Percentiles rank a stretch among this genome's conserved stretches.
Conservation (phyloP, 2,888 invertebrate genomes). For the Sepiola atlantica region DNA sequence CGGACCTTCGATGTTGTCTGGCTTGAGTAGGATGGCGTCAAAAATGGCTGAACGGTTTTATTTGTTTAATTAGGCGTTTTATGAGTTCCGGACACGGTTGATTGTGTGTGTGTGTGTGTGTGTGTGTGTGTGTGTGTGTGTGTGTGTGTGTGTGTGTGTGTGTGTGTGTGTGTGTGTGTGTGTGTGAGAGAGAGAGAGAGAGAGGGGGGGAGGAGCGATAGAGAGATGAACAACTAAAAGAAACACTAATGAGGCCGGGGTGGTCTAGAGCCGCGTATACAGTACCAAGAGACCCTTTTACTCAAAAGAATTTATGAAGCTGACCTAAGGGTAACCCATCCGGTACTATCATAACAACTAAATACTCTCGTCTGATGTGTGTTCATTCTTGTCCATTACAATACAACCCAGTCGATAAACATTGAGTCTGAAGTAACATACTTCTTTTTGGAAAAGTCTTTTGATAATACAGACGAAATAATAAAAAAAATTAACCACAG, state of each 20-base stretch:
- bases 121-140: not conserved
- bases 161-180: no score
- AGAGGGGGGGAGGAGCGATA: no score
- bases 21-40: not conserved
- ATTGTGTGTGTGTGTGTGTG: no score
- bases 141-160: no score
- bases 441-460: no score
- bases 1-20: not conserved
- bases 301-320: not conserved
- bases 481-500: no score
- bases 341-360: not conserved
- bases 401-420: not conserved
- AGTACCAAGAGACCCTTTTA: not conserved
- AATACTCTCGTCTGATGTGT: not conserved
- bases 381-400: not conserved
- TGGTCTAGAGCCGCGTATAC: not conserved
- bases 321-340: not conserved
- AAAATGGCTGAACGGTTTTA: not conserved
- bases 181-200: no score
- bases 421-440: not conserved
- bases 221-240: not conserved
- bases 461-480: no score
- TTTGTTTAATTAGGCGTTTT: not conserved
- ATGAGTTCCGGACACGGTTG: not conserved
- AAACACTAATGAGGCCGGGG: not conserved